Evolutionary conservation across 1,140 invertebrate genomes (phyloP).

Genomic region (Laupala kohalensis): DNA sequence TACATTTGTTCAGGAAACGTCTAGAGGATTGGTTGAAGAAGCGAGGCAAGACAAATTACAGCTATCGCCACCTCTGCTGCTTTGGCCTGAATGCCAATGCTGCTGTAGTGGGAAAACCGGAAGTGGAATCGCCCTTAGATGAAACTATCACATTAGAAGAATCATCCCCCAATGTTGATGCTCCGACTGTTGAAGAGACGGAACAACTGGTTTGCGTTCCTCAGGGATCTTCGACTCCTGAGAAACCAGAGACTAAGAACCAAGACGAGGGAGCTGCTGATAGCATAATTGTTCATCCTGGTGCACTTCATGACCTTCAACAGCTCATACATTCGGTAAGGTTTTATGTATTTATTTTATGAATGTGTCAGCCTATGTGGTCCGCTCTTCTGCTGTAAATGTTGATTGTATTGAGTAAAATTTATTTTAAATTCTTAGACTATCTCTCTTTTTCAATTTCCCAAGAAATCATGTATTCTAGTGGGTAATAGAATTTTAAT

Average conservation of each 20-base stretch:
- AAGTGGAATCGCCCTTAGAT: not conserved
- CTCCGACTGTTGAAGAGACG: too few relatives aligned
- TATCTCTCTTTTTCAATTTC: too few relatives aligned
- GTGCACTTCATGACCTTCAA: not conserved
- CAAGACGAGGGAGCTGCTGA: not conserved
- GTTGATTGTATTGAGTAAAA: too few relatives aligned
- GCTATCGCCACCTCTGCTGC: not conserved
- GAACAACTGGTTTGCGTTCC: not conserved
- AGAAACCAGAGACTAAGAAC: not conserved
- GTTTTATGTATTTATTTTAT: too few relatives aligned
- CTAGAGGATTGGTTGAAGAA: not conserved
- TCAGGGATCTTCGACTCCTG: not conserved
- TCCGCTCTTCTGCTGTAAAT: too few relatives aligned
- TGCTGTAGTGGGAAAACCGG: not conserved
- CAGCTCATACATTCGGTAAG: not conserved
- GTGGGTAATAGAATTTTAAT: too few relatives aligned
- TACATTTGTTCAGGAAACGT: not conserved
- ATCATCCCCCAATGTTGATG: not conserved
- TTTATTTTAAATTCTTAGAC: too few relatives aligned
- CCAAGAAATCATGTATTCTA: too few relatives aligned
- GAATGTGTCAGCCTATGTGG: too few relatives aligned
- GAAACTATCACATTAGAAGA: not conserved
- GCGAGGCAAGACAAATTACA: not conserved
- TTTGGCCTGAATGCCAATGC: not conserved
- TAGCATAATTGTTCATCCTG: not conserved